Evolutionary conservation across 2,797 vertebrate species (phyloP).

Genomic region (Perodicticus potto): DNA sequence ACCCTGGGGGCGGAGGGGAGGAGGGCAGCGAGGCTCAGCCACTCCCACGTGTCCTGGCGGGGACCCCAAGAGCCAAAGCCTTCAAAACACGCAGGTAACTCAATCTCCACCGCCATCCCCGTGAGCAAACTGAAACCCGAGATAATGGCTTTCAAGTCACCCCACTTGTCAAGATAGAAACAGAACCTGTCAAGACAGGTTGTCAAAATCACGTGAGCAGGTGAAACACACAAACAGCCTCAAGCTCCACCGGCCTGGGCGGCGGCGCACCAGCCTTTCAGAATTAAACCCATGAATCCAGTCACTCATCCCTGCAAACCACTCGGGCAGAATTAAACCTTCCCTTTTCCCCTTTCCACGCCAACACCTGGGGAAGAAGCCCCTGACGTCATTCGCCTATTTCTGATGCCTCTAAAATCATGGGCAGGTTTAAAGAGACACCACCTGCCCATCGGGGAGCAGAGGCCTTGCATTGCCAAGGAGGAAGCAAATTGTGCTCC

Average conservation of each 20-base stretch:
- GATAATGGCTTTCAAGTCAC: background rate
- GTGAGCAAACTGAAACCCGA: background rate
- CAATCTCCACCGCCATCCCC: background rate
- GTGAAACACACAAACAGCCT: background rate
- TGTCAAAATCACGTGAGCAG: background rate
- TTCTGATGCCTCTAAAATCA: background rate
- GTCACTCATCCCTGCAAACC: background rate
- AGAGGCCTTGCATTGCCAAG: background rate
- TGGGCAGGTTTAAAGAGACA: background rate
- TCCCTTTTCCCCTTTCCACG: background rate
- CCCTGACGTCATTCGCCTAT: background rate
- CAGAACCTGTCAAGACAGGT: conserved; percentile 7
- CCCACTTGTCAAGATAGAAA: background rate
- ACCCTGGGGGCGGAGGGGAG: too few species aligned
- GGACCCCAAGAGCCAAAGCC: background rate
- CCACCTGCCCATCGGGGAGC: too few species aligned
- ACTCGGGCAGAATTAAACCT: background rate
- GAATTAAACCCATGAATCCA: background rate
- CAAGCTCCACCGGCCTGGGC: background rate
- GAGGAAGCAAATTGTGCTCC: background rate
- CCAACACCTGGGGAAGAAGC: background rate
- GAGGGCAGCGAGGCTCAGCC: background rate
- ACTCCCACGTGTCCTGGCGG: background rate
- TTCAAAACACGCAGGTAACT: background rate
- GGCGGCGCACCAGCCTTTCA: rapidly evolving